phyloP scores from a whole-genome alignment of 2,888 invertebrate species.

The Tetanocera ferruginea region DNA sequence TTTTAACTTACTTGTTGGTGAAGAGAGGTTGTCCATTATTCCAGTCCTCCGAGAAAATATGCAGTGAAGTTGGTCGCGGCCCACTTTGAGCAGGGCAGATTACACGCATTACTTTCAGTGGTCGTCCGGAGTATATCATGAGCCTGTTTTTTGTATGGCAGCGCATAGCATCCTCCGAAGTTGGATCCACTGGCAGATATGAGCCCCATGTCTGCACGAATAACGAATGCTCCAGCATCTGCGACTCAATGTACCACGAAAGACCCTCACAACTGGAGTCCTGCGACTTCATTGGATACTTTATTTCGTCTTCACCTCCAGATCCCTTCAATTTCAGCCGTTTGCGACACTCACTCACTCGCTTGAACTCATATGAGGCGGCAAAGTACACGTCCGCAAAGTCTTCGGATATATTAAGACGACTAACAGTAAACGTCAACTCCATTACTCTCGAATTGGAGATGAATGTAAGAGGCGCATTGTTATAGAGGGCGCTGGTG shows the following conservation, averaged over 20 bases:
- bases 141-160: constrained; percentile 85
- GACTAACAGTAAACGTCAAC: constrained; percentile 80
- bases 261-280: constrained; percentile 69
- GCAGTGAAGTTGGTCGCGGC: constrained; percentile 77
- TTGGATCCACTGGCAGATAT: constrained; percentile 77
- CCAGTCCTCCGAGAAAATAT: constrained; percentile 88
- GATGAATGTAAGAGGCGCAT: constrained; percentile 75
- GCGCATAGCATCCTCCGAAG: constrained; percentile 75
- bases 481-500: constrained; percentile 72
- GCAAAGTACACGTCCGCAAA: constrained; percentile 85
- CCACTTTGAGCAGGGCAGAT: constrained; percentile 82
- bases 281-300: constrained; percentile 75
- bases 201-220: constrained; percentile 88
- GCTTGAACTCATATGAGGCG: constrained; percentile 78
- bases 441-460: constrained; percentile 80
- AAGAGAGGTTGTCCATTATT: constrained; percentile 67
- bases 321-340: constrained; percentile 76
- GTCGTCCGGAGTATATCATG: constrained; percentile 83
- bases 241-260: constrained; percentile 85
- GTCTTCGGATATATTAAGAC: constrained; percentile 83
- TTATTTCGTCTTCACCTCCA: constrained; percentile 78
- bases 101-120: constrained; percentile 73
- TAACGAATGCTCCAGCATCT: constrained; percentile 83
- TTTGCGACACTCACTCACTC: constrained; percentile 77
- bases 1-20: constrained; percentile 66